phyloP scores from a whole-genome alignment of 2,888 invertebrate species.

The Carabus problematicus region DNA sequence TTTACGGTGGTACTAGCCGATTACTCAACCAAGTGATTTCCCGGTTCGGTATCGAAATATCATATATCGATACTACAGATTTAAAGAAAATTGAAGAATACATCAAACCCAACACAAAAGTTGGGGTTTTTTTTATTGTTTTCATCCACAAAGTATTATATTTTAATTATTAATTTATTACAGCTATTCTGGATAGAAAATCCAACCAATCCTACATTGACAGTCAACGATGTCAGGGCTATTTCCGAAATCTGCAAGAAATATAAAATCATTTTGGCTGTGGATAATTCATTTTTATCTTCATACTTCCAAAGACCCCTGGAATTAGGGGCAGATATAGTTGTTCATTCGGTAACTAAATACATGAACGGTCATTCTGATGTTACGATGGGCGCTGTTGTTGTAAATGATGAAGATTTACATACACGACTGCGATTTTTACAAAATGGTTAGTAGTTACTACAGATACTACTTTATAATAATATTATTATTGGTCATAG shows the following conservation, averaged over 20 bases:
- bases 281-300: constrained; percentile 95
- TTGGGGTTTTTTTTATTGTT: no score
- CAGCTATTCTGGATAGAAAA: constrained; percentile 93
- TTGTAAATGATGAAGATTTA: constrained; percentile 76
- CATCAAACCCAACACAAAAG: constrained; percentile 86
- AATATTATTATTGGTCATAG: no score
- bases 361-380: constrained; percentile 99
- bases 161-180: constrained; percentile 48
- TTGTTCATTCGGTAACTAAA: constrained; percentile 92
- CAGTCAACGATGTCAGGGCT: constrained; percentile 85
- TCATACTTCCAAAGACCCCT: constrained; percentile 91
- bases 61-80: constrained; percentile 81
- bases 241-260: constrained; percentile 70
- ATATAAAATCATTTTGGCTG: constrained; percentile 73
- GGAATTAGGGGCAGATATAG: constrained; percentile 89
- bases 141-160: background rate
- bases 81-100: constrained; percentile 70
- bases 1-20: constrained; percentile 94
- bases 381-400: constrained; percentile 92
- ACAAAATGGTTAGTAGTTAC: constrained; percentile 75
- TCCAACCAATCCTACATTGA: constrained; percentile 94
- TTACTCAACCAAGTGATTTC: constrained; percentile 63
- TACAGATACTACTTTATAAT: background rate
- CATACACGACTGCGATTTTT: constrained; percentile 78
- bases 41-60: constrained; percentile 75